A percentile compares a stretch with the other conserved stretches of the same genome.
These are phyloP conservation scores for Dynastes maya DNA, from an alignment of 2,888 invertebrate species.

Conservation along the genomic window DNA sequence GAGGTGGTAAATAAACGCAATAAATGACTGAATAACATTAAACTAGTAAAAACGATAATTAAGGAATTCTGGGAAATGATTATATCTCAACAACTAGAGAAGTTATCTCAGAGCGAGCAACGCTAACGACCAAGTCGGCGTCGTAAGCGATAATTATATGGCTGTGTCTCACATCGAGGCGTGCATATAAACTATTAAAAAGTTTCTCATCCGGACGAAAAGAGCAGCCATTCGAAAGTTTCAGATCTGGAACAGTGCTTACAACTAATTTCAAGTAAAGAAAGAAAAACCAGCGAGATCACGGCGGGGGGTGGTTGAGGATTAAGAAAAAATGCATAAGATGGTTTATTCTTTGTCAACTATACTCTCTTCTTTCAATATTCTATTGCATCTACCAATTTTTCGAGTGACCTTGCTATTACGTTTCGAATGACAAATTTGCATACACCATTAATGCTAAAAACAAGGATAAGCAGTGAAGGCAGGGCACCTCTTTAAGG, in stretches of 20 bases:
- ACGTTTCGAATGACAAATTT: too few relatives aligned
- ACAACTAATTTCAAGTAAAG: conserved; percentile 1
- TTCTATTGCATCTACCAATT: too few relatives aligned
- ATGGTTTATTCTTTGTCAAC: background rate
- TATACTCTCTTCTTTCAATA: background rate
- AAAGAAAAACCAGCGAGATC: background rate
- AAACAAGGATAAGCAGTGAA: too few relatives aligned
- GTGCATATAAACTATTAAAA: conserved; percentile 13
- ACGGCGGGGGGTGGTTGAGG: background rate
- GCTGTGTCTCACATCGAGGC: background rate
- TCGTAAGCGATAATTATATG: background rate
- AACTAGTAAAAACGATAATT: too few relatives aligned
- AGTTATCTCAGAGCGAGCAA: background rate
- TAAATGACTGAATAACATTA: too few relatives aligned
- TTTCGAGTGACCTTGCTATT: too few relatives aligned
- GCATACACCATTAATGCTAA: too few relatives aligned
- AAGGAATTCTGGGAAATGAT: too few relatives aligned
- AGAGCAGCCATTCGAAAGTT: conserved; percentile 2
- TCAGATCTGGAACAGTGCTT: conserved; percentile 4
- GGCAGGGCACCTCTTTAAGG: too few relatives aligned
- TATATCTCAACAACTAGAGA: conserved; percentile 8
- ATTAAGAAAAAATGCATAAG: background rate
- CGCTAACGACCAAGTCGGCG: background rate
- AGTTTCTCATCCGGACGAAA: conserved; percentile 8
- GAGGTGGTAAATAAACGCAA: too few relatives aligned